A percentile compares a stretch with the other conserved stretches of the same genome.
These are phyloP conservation scores for Baronia brevicornis DNA, from an alignment of 2,888 invertebrate species.

Conservation along the genomic window DNA sequence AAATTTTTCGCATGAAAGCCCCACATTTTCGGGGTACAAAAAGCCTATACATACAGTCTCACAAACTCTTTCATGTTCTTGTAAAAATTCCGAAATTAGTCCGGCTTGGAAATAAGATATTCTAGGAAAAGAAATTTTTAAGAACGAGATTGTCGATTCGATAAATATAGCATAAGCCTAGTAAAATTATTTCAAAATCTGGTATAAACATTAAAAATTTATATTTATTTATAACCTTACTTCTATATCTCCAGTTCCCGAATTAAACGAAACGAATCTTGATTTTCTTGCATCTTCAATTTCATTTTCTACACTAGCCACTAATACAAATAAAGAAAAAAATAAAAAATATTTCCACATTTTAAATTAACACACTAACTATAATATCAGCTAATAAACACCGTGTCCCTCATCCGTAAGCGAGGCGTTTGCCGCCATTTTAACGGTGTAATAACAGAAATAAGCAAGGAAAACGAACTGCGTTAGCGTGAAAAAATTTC, in stretches of 20 bases:
- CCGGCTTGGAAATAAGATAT: too few species aligned
- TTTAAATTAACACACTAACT: constrained; percentile 18
- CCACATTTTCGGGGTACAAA: too few species aligned
- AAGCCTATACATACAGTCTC: too few species aligned
- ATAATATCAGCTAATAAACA: constrained; percentile 33
- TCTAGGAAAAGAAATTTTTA: too few species aligned
- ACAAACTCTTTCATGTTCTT: too few species aligned
- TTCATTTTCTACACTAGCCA: constrained; percentile 26
- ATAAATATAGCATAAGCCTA: too few species aligned
- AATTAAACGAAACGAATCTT: constrained; percentile 74
- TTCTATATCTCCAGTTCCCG: constrained; percentile 65
- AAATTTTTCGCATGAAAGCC: too few species aligned
- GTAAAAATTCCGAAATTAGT: too few species aligned
- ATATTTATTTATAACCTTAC: constrained; percentile 46
- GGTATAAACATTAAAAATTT: too few species aligned
- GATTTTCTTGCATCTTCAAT: constrained; percentile 32
- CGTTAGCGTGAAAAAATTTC: constrained; percentile 40
- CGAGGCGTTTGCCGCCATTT: constrained; percentile 38
- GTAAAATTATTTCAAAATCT: too few species aligned
- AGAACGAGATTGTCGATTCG: too few species aligned
- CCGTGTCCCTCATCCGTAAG: constrained; percentile 33
- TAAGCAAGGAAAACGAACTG: constrained; percentile 37
- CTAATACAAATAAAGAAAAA: constrained; percentile 25
- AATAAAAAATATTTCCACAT: constrained; percentile 22
- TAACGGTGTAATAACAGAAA: constrained; percentile 42